Conservation (phyloP, 2,888 invertebrate species). For the Enchytraeus crypticus region DNA sequence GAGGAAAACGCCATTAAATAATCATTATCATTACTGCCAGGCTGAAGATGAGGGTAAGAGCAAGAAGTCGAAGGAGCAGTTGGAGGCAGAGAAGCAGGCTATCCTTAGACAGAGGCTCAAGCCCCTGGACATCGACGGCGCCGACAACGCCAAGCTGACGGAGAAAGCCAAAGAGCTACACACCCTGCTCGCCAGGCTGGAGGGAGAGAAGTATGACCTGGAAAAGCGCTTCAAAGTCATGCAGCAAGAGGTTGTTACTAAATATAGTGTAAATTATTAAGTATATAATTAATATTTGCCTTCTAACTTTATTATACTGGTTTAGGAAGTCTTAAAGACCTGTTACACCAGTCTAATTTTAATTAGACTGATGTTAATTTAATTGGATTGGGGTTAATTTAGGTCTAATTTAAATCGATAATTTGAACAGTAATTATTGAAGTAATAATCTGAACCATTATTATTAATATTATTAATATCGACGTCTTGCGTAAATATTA, state of each 20-base stretch:
- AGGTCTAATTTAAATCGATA: background rate
- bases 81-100: slow-evolving; percentile 97
- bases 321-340: too few species aligned
- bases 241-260: slow-evolving; percentile 85
- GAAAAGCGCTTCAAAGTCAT: slow-evolving; percentile 97
- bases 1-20: too few species aligned
- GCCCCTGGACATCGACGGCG: slow-evolving; percentile 61
- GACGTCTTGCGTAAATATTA: too few species aligned
- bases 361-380: too few species aligned
- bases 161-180: slow-evolving; percentile 83
- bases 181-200: slow-evolving; percentile 85
- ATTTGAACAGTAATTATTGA: background rate
- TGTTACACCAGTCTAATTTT: too few species aligned
- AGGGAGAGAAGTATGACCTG: slow-evolving; percentile 96
- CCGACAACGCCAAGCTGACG: slow-evolving; percentile 67
- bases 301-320: too few species aligned
- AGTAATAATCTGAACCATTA: too few species aligned
- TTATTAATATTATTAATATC: too few species aligned
- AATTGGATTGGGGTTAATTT: background rate
- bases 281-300: too few species aligned
- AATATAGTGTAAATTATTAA: too few species aligned
- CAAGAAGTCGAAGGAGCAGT: slow-evolving; percentile 98
- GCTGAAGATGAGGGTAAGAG: slow-evolving; percentile 54
- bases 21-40: too few species aligned
- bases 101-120: slow-evolving; percentile 62